A percentile compares a stretch with the other conserved stretches of the same genome.
These are phyloP conservation scores for Gorsachius magnificus DNA, from an alignment of 2,797 vertebrate genomes.

Conservation along the genomic window DNA sequence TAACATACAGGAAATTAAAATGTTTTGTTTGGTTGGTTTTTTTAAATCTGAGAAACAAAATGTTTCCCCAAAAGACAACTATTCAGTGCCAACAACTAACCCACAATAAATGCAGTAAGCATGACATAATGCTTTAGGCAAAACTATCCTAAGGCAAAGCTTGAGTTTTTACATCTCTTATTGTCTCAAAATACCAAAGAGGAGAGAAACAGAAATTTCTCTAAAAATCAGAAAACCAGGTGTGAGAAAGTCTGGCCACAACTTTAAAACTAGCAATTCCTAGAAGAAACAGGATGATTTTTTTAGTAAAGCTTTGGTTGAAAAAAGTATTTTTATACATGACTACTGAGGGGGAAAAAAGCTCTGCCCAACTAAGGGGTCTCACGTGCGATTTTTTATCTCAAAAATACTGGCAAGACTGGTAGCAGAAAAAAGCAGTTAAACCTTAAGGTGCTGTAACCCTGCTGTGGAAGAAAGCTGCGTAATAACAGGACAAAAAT, in stretches of 20 bases:
- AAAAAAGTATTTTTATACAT: neutral
- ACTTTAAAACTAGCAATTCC: neutral
- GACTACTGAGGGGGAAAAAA: neutral
- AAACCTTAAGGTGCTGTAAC: neutral
- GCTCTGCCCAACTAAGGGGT: neutral
- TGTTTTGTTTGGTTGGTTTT: rapidly evolving
- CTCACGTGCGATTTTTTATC: neutral
- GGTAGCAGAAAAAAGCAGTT: neutral
- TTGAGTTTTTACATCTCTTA: neutral
- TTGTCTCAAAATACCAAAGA: neutral
- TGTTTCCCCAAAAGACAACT: neutral
- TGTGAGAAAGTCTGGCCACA: neutral
- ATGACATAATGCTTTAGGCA: neutral
- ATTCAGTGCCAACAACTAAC: neutral
- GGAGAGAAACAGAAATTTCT: neutral
- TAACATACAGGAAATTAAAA: neutral
- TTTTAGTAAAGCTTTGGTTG: neutral
- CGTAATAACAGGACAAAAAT: neutral
- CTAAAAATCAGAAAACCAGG: neutral
- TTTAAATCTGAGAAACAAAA: neutral
- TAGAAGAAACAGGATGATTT: neutral
- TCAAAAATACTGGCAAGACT: neutral
- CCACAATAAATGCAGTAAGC: neutral
- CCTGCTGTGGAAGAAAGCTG: neutral
- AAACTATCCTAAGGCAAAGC: neutral